Evolutionary conservation across 2,888 invertebrate species (phyloP).

Genomic region (Polydesmus complanatus): DNA sequence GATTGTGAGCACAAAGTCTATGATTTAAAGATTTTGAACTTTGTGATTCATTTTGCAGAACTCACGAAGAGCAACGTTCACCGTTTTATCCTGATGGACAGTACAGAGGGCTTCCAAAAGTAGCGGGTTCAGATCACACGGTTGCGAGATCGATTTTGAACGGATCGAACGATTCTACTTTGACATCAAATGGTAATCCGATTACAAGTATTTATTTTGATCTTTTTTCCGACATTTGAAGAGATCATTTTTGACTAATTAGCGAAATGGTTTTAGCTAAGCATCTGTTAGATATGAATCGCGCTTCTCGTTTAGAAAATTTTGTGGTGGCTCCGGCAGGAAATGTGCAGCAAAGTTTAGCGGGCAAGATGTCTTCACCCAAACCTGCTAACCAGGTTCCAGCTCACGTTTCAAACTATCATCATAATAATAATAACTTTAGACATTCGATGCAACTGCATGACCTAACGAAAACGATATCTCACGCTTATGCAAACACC

Average conservation of each 20-base stretch:
- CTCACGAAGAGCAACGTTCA: background rate
- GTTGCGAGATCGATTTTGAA: background rate
- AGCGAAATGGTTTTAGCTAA: background rate
- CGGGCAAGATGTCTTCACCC: conserved; percentile 11
- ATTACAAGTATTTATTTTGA: no score
- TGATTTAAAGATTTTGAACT: no score
- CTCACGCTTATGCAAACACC: no score
- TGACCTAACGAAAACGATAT: background rate
- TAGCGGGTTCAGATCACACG: background rate
- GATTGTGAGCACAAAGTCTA: no score
- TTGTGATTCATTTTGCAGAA: background rate
- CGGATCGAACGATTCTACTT: background rate
- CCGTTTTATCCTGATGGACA: background rate
- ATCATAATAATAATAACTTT: no score
- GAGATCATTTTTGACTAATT: no score
- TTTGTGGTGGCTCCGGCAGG: conserved; percentile 13
- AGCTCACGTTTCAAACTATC: background rate
- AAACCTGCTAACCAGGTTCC: conserved; percentile 16
- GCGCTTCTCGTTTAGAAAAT: background rate
- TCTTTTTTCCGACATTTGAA: no score
- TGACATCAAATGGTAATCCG: background rate
- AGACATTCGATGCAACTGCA: background rate
- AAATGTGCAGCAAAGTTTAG: conserved; percentile 1
- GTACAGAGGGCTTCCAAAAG: background rate
- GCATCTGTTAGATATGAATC: background rate